phyloP scores from a whole-genome alignment of 2,888 invertebrate genomes.

The Lysandra bellargus region DNA sequence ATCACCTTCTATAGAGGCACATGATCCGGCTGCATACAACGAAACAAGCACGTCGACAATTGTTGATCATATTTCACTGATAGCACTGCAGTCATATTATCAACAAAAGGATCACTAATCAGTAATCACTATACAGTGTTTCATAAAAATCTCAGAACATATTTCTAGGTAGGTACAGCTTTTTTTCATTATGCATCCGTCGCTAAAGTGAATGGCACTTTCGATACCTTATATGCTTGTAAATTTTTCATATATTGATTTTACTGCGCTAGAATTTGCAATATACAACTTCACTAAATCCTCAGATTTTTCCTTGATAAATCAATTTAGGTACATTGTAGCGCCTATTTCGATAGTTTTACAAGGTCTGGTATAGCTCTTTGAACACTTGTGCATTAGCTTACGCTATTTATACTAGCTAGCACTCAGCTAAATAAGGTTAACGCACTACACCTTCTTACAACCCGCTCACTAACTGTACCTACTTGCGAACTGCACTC shows the following conservation, averaged over 20 bases:
- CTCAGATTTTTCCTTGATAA: not conserved
- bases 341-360: not conserved
- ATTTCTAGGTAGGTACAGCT: no score
- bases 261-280: not conserved
- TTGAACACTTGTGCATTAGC: not conserved
- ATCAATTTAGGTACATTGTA: no score
- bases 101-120: not conserved
- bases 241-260: no score
- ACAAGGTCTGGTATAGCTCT: not conserved
- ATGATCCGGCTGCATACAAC: not conserved
- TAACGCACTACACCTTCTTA: not conserved
- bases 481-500: not conserved
- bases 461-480: constrained; percentile 18
- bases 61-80: not conserved
- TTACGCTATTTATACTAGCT: not conserved
- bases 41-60: not conserved
- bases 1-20: not conserved
- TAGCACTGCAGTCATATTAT: not conserved
- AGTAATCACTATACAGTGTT: not conserved
- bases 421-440: constrained; percentile 20
- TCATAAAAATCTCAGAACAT: not conserved
- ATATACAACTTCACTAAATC: not conserved
- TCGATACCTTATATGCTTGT: not conserved
- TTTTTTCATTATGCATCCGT: no score
- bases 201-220: not conserved